Evolutionary conservation across 1,140 invertebrate genomes (phyloP).

Genomic region (Lamellibrachia luymesi): DNA sequence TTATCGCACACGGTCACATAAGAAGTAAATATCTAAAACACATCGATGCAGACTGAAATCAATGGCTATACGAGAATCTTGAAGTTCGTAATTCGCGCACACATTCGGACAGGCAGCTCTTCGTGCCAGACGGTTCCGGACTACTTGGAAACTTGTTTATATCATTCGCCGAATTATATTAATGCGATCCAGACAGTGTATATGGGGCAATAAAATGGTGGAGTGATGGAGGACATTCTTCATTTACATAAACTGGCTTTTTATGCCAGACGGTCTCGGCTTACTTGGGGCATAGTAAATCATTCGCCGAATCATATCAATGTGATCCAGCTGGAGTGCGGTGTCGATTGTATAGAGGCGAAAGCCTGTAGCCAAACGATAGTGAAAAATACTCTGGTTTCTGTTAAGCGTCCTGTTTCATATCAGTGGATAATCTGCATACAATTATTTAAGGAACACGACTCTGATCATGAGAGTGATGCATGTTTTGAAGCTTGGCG

Average conservation of each 20-base stretch:
- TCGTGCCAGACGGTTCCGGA: neutral
- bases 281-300: neutral
- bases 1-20: too few relatives aligned
- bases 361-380: neutral
- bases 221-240: neutral
- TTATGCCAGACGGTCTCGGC: neutral
- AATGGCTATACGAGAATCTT: neutral
- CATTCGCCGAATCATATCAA: neutral
- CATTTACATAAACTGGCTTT: neutral
- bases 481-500: neutral
- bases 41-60: too few relatives aligned
- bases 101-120: neutral
- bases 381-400: neutral
- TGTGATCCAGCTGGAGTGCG: neutral
- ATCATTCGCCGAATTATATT: neutral
- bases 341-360: neutral
- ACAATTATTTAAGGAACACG: neutral
- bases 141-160: neutral
- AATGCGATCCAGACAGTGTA: neutral
- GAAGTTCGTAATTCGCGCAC: neutral
- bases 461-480: neutral
- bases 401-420: neutral
- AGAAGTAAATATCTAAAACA: too few relatives aligned
- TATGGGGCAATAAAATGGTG: neutral
- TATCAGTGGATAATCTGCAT: neutral